Base-by-base conservation (phyloP, 2,113 vertebrate genomes). In the Melanerpes aurifrons region DNA sequence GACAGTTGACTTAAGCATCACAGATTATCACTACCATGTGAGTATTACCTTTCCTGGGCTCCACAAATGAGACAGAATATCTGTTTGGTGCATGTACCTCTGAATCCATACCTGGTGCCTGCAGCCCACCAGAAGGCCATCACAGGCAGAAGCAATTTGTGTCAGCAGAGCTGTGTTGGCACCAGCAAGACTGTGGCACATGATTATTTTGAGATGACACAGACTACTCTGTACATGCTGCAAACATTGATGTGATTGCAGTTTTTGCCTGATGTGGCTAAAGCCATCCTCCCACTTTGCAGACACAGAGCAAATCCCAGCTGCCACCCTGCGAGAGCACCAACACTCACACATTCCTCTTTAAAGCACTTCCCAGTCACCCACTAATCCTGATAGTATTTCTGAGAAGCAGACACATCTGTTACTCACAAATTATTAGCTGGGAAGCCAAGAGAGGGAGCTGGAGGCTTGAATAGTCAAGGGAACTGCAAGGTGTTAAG, bases 21-120 rank as follows among this genome's bases (percentile, higher is more conserved):
- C 2, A 17, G 0, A 0, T 31, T 71, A 22, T 8, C 72, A 70
- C 15, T 58, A 31, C 12, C 0, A 0, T 3, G 2, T 1, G 1
- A 20, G 48, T 32, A 26, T 14, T 15, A 15, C 43, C 12, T 56
- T 56, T 40, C 82, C 68, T 31, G 47, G 35, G 43, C 24, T 93
- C 64, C n/a, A 71, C 61, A 76, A 85, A 43, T 2, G 0, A 87
- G 50, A 50, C 7, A 3, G 24, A 82, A 15, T 12, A 62, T n/a
- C 20, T 22, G 3, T 68, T 64, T 31, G 12, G 48, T 32, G 37
- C 17, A 22, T 0, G 0, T 15, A 62, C 29, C 47, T 50, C 85
- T 40, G n/a, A 79, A n/a, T 12, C 10, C 35, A n/a, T 12, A 79
- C 50, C 47, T 69, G 15, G 50, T 45, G 15, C 40, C 63, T 58